phyloP scores from a whole-genome alignment of 2,113 vertebrate species.

The Phylloscopus whistleri region DNA sequence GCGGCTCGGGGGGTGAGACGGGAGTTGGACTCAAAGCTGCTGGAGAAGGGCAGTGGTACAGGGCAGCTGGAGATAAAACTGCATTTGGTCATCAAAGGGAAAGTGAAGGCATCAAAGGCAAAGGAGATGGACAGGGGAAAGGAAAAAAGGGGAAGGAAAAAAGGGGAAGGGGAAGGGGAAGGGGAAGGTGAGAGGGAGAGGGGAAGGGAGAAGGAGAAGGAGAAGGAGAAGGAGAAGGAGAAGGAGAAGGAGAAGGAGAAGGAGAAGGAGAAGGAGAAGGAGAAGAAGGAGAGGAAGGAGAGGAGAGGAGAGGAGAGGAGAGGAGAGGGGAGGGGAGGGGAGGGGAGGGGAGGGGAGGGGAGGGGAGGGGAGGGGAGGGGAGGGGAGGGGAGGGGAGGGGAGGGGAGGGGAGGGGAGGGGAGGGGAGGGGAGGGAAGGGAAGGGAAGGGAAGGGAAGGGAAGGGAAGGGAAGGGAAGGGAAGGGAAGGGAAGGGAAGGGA shows the following conservation, averaged over 20 bases:
- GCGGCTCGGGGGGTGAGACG: not conserved
- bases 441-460: too few relatives aligned
- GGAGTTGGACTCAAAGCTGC: not conserved
- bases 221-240: too few relatives aligned
- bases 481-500: too few relatives aligned
- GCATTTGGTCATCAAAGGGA: too few relatives aligned
- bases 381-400: not conserved
- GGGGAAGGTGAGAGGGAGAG: not conserved
- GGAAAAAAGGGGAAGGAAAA: rapidly evolving
- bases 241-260: too few relatives aligned
- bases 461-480: too few relatives aligned
- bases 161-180: rapidly evolving
- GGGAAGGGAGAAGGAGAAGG: too few relatives aligned
- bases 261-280: too few relatives aligned
- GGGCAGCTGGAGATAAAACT: not conserved
- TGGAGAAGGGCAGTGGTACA: rapidly evolving
- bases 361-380: rapidly evolving
- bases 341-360: rapidly evolving
- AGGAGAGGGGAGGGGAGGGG: too few relatives aligned
- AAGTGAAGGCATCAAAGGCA: not conserved
- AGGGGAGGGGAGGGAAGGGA: too few relatives aligned
- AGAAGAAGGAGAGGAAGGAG: too few relatives aligned
- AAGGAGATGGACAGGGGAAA: not conserved
- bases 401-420: rapidly evolving
- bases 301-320: too few relatives aligned